Evolutionary conservation across 2,888 invertebrate species (phyloP), one percentile per base, ranked within the genome.

Genomic region (Cephus nigrinus): DNA sequence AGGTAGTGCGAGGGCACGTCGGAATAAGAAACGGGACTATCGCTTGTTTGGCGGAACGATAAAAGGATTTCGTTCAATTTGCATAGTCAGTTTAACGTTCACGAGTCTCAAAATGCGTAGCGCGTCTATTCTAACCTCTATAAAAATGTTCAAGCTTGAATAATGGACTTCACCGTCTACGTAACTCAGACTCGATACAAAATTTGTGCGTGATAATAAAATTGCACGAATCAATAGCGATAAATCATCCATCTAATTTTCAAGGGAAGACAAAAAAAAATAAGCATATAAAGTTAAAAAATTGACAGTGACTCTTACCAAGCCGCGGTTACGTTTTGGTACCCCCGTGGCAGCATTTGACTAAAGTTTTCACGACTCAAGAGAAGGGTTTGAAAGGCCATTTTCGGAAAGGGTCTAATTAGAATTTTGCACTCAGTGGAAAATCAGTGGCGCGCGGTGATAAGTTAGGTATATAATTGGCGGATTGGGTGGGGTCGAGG

Each of bases 61-160:
- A 84, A 90, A 89, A 86, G 88, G 89, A 91, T 91, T 91, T 89
- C 84, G 84, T 80, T 85, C 85, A 88, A 90, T 90, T 90, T 87
- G 84, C 84, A 83, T 84, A 80, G 78, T 73, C 78, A 73, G 33
- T 74, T 74, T 71, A 33, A 12, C 71, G 32, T 33, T 33, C 32
- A 12, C 71, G 71, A 71, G 71, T 71, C 9, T 71, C 31, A 23
- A 55, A 55, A 55, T 55, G 55, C 23, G 23, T 55, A 23, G 55
- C 55, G 9, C 2, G 55, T 23, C 9, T 55, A 55, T 55, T 55
- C 55, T 55, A 23, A 23, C 55, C 1, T 55, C 55, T 55, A 15
- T 23, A 55, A 23, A 55, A 55, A 23, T 55, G 15, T 55, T 23
- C 2, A 55, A 55, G 9, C 9, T 23, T 55, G 9, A 1, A 55